Percentiles rank a stretch among this genome's conserved stretches.
Conservation (phyloP, 30 jellyfish, hydroid and myxozoan genomes). For the Nemopilema nomurai region DNA sequence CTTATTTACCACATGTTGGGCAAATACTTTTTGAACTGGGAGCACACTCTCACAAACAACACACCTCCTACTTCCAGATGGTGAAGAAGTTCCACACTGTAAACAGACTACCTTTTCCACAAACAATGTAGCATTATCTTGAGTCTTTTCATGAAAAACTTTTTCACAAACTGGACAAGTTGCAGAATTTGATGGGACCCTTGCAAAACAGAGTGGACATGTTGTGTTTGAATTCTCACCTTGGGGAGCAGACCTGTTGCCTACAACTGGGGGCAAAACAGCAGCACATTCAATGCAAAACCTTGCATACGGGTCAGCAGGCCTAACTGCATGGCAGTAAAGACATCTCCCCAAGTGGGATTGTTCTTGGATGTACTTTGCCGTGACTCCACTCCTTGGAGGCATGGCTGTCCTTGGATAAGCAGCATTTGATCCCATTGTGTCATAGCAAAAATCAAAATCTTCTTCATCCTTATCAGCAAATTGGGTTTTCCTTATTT, state of each 20-base stretch:
- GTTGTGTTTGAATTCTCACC: constrained; percentile 21
- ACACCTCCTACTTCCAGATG: constrained; percentile 71
- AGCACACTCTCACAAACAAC: constrained; percentile 81
- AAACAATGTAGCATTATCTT: constrained; percentile 13
- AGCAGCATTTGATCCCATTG: not conserved
- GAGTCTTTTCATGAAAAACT: constrained; percentile 27
- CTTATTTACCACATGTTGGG: constrained; percentile 48
- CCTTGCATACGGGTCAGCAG: constrained; percentile 86
- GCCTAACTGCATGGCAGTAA: constrained; percentile 73
- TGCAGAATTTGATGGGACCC: constrained; percentile 65
- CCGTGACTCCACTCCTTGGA: constrained; percentile 58
- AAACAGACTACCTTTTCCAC: constrained; percentile 62
- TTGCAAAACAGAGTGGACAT: constrained; percentile 73
- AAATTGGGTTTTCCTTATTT: constrained; percentile 14
- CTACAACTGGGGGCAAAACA: constrained; percentile 81
- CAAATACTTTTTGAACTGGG: constrained; percentile 54
- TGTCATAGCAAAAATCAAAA: not conserved
- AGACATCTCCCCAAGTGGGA: constrained; percentile 54
- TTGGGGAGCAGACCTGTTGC: constrained; percentile 44
- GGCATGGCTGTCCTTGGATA: constrained; percentile 63
- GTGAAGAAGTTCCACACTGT: constrained; percentile 81
- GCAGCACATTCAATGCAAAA: constrained; percentile 89
- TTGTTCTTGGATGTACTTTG: constrained; percentile 46
- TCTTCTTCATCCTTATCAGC: constrained; percentile 13
- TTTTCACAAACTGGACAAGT: constrained; percentile 73